A percentile compares a stretch with the other conserved stretches of the same genome.
phyloP scores from a whole-genome alignment of 2,113 vertebrate species.

The Phylloscopus trochiloides region DNA sequence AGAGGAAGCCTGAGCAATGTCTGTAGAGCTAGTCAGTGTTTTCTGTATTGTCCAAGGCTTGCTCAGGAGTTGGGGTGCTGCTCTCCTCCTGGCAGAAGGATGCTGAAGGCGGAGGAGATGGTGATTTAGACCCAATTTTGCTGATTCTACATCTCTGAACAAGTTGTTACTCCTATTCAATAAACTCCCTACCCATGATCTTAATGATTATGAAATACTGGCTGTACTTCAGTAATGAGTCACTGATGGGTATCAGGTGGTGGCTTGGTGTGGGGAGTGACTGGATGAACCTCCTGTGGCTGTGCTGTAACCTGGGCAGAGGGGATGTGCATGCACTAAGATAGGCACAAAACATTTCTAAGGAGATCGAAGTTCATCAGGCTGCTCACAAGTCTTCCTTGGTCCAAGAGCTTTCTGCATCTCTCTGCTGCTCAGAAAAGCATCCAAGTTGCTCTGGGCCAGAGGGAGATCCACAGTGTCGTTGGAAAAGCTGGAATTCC shows the following conservation, averaged over 20 bases:
- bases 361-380: neutral
- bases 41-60: neutral
- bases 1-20: neutral
- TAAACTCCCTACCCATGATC: neutral
- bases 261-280: neutral
- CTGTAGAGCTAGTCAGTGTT: neutral
- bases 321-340: neutral
- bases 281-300: neutral
- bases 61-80: neutral
- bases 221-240: neutral
- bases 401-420: neutral
- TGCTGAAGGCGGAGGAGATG: neutral
- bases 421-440: neutral
- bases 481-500: neutral
- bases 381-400: neutral
- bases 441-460: neutral
- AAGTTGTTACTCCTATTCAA: neutral
- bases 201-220: neutral
- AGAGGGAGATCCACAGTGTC: neutral
- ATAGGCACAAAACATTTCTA: neutral
- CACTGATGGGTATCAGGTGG: neutral
- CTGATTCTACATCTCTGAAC: neutral
- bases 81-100: neutral
- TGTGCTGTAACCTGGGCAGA: neutral
- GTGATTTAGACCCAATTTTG: neutral